Conservation (phyloP, 2,797 vertebrate species). For the Oreonectes daqikongensis region DNA sequence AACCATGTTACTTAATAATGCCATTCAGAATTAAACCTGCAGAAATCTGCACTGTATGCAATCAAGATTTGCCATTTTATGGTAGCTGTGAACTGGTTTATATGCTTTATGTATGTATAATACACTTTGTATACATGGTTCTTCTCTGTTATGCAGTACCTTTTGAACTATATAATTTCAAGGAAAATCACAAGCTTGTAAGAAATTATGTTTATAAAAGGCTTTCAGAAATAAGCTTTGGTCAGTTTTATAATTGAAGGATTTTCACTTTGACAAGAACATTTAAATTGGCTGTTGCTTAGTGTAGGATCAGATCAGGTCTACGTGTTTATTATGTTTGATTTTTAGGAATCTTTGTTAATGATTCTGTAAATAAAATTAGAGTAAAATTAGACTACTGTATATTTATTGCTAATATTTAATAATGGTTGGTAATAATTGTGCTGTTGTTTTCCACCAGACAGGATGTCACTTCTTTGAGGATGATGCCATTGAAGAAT, state of each 20-base stretch:
- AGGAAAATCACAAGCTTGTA: too few relatives aligned
- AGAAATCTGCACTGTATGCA: neutral
- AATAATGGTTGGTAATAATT: too few relatives aligned
- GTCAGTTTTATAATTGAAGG: neutral
- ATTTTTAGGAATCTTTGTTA: too few relatives aligned
- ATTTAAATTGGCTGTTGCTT: too few relatives aligned
- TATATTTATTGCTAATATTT: too few relatives aligned
- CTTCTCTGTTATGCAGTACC: neutral
- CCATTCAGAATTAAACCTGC: constrained; percentile 5
- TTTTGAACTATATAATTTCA: neutral
- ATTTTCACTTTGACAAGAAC: neutral
- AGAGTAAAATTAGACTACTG: too few relatives aligned
- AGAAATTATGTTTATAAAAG: neutral
- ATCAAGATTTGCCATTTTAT: neutral
- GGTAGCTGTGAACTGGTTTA: neutral
- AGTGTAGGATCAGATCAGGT: neutral
- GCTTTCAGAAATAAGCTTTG: neutral
- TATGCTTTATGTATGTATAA: neutral
- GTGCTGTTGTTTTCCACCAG: too few relatives aligned
- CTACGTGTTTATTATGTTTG: too few relatives aligned
- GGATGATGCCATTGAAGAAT: too few relatives aligned
- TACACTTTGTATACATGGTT: neutral
- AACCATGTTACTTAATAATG: constrained; percentile 6
- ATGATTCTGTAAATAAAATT: too few relatives aligned
- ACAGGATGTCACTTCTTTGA: too few relatives aligned